Evolutionary conservation across 2,113 vertebrate species (phyloP).

Genomic region (Tor tambroides): DNA sequence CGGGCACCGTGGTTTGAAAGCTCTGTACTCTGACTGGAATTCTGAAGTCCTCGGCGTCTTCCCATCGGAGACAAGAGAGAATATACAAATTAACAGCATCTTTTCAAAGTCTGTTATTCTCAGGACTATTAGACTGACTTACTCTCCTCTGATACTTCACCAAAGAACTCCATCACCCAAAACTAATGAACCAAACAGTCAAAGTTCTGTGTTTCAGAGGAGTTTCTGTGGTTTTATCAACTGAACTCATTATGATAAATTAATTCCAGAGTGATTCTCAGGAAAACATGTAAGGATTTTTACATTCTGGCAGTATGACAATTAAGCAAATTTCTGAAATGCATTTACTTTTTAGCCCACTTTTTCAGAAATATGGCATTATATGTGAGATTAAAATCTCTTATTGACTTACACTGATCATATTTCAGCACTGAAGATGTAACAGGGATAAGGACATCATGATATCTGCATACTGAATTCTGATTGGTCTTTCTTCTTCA

Average conservation of each 20-base stretch:
- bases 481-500: neutral
- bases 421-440: neutral
- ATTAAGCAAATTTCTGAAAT: neutral
- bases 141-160: slow-evolving; percentile 15
- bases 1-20: slow-evolving; percentile 72
- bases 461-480: neutral
- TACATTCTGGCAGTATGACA: neutral
- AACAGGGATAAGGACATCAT: neutral
- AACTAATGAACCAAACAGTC: slow-evolving; percentile 28
- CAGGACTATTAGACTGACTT: slow-evolving; percentile 29
- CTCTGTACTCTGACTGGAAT: slow-evolving; percentile 78
- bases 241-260: neutral
- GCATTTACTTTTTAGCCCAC: neutral
- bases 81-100: slow-evolving; percentile 61
- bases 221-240: neutral
- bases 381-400: neutral
- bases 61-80: slow-evolving; percentile 59
- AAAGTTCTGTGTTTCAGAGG: neutral
- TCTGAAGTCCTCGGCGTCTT: slow-evolving; percentile 67
- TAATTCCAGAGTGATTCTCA: neutral
- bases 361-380: neutral
- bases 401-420: neutral
- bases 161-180: slow-evolving; percentile 60
- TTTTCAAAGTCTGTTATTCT: slow-evolving; percentile 67
- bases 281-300: neutral